Evolutionary conservation across 1,140 invertebrate species (phyloP).

Genomic region (Phthorimaea operculella): DNA sequence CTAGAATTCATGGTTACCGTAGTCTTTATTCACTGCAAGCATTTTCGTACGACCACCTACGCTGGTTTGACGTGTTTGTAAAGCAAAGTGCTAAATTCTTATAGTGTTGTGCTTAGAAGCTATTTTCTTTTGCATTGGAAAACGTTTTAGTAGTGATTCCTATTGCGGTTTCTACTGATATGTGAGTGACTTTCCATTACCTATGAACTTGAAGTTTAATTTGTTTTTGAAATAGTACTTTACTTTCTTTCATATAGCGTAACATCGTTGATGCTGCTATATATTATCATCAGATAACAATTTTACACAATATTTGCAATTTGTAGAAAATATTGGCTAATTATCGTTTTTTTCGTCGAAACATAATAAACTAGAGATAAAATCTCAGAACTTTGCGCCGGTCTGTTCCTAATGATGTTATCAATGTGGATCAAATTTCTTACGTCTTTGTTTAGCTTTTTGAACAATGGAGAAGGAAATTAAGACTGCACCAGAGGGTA

Average conservation of each 20-base stretch:
- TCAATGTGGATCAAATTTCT: neutral
- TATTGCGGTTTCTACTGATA: slow-evolving; percentile 14
- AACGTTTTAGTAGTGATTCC: slow-evolving; percentile 4
- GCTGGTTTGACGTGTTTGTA: slow-evolving; percentile 30
- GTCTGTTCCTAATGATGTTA: neutral
- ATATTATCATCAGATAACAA: too few species aligned
- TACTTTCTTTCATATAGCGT: too few species aligned
- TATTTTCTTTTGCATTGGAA: neutral
- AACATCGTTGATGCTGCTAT: too few species aligned
- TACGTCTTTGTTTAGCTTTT: neutral
- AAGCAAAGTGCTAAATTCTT: neutral
- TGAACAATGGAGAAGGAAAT: neutral
- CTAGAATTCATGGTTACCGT: slow-evolving; percentile 1
- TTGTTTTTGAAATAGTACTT: neutral
- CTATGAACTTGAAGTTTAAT: neutral
- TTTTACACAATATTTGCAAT: too few species aligned
- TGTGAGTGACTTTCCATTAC: slow-evolving; percentile 22
- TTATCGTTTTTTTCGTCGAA: neutral
- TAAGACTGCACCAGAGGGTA: neutral
- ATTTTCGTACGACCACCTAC: slow-evolving; percentile 39
- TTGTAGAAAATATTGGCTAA: too few species aligned
- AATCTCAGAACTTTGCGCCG: neutral
- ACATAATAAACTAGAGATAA: neutral
- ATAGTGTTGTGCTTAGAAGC: too few species aligned
- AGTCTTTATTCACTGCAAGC: slow-evolving; percentile 12